These are phyloP conservation scores for Hipposideros larvatus DNA, from an alignment of 2,797 vertebrate genomes.

Conservation along the genomic window DNA sequence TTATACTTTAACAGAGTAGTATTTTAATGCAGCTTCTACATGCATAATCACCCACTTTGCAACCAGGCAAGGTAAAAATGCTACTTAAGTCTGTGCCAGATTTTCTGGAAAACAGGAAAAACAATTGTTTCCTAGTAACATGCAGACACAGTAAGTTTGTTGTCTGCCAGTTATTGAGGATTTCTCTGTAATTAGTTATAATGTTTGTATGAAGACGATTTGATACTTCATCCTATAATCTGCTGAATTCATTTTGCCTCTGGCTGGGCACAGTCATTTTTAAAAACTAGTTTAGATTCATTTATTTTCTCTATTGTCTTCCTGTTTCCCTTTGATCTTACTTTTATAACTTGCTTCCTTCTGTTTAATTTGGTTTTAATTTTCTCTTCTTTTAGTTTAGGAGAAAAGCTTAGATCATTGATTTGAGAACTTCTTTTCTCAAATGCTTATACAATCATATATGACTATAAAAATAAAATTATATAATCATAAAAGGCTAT, in stretches of 20 bases:
- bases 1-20: background rate
- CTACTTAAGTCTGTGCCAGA: constrained; percentile 6
- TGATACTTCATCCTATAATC: background rate
- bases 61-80: background rate
- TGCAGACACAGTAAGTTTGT: background rate
- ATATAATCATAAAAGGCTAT: background rate
- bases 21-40: background rate
- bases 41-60: background rate
- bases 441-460: no score
- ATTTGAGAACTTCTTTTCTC: constrained; percentile 7
- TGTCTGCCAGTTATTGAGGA: background rate
- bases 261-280: background rate
- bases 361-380: constrained; percentile 37
- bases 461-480: background rate
- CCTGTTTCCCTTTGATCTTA: background rate
- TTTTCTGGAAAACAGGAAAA: constrained; percentile 49
- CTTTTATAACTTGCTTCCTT: background rate
- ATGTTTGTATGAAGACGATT: background rate
- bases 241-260: background rate
- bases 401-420: background rate
- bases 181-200: background rate
- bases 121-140: constrained; percentile 31
- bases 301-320: constrained; percentile 22
- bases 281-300: background rate
- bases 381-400: background rate